Percentiles rank a stretch among this genome's conserved stretches.
These are phyloP conservation scores for Hydractinia echinata DNA, from an alignment of 30 jellyfish, hydroid and myxozoan genomes.

Conservation along the genomic window DNA sequence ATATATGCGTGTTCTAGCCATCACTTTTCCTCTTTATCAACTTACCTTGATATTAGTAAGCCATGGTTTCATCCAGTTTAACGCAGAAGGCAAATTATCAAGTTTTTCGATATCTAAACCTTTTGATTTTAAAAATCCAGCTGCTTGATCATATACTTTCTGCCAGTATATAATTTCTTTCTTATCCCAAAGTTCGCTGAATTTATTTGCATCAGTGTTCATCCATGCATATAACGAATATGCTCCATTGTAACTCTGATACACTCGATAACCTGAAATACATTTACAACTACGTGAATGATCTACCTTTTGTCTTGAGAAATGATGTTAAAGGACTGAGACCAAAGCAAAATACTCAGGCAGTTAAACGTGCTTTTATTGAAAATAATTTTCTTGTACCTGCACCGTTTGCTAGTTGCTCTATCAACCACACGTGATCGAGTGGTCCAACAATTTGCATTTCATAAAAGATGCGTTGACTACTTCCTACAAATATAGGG, in stretches of 20 bases:
- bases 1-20: background rate
- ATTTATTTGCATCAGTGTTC: conserved; percentile 16
- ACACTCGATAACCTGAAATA: conserved; percentile 45
- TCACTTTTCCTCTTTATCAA: background rate
- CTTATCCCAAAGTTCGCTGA: conserved; percentile 16
- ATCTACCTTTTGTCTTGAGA: no score
- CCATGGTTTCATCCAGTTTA: conserved; percentile 45
- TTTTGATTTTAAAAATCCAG: conserved; percentile 11
- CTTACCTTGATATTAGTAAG: conserved; percentile 28
- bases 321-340: no score
- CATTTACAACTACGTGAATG: no score
- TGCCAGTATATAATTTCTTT: conserved; percentile 51
- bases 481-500: no score
- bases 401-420: no score
- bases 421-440: no score
- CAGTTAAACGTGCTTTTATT: no score
- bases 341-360: no score
- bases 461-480: no score
- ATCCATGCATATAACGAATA: conserved; percentile 61
- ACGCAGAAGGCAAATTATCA: conserved; percentile 17
- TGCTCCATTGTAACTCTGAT: conserved; percentile 52
- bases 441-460: no score
- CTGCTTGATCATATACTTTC: conserved; percentile 34
- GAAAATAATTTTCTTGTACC: no score
- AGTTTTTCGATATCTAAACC: conserved; percentile 38